Base-by-base conservation (phyloP, 2,797 vertebrate species). In the Propithecus deckenii region DNA sequence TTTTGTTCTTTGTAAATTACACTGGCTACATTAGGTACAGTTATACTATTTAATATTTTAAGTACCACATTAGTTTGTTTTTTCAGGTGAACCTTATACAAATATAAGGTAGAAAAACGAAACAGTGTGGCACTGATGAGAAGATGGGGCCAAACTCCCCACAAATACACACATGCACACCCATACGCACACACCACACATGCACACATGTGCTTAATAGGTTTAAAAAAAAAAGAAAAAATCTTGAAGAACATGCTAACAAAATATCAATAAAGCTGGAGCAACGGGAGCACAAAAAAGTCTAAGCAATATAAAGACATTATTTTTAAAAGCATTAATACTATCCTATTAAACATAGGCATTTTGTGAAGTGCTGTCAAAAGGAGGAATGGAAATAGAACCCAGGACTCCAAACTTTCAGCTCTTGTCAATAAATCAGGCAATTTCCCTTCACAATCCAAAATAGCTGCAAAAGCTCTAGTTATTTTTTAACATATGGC, bases 401-500 rank as follows among this genome's bases (percentile, higher is more conserved):
- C 78, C 92, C 92, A 93, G 71, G 88, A 93, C 81, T 95, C 69
- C 79, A 95, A 86, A 95, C 59, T 81, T 78, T 92, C 35, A 91
- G 59, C 30, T 28, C 93, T 88, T 0, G 14, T 96, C 92, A 88
- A 89, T 97, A 96, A 95, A 95, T 92, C 87, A 95, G 75, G 76
- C 43, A 38, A 67, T 94, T 96, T 89, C 75, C 61, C 87, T 81
- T 72, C 92, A 91, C 50, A 52, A 50, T 86, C 93, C 63, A 7
- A 91, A 96, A 94, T 55, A 92, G 87, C 87, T 86, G 14, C 43
- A 90, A 86, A 83, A 9, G 89, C 50, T 78, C 93, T 91, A 84
- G 87, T 63, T 97, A 94, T 97, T 97, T 97, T 95, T 78, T 94
- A 96, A 95, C 96, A 95, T 55, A 72, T 63, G 97, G 94, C 91